A percentile compares a stretch with the other conserved stretches of the same genome.
Conservation (phyloP, 2,113 vertebrate genomes). For the Epinephelus lanceolatus region DNA sequence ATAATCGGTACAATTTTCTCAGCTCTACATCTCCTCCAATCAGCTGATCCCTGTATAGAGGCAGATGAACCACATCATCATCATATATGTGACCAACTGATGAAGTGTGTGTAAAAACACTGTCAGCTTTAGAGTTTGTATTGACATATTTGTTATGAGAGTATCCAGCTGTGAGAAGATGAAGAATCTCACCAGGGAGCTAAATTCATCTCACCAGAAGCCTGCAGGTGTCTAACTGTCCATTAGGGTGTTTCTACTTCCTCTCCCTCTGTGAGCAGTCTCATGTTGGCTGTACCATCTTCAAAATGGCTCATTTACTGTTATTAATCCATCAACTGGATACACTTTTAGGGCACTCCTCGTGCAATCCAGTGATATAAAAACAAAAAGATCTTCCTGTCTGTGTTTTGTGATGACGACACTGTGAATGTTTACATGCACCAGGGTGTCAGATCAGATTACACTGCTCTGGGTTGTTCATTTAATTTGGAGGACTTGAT, state of each 20-base stretch:
- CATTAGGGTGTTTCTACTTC: conserved; percentile 66
- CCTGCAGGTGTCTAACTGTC: conserved; percentile 62
- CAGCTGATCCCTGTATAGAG: not conserved
- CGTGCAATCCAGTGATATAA: not conserved
- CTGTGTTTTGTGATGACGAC: not conserved
- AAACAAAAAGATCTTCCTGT: not conserved
- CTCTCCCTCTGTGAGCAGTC: conserved; percentile 69
- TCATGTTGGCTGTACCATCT: conserved; percentile 41
- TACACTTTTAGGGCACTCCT: not conserved
- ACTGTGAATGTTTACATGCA: not conserved
- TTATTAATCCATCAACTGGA: not conserved
- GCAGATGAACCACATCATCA: not conserved
- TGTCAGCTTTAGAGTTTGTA: not conserved
- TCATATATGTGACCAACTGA: not conserved
- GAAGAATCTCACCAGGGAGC: conserved; percentile 71
- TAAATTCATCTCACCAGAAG: conserved; percentile 67
- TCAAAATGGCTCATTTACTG: not conserved
- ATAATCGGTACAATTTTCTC: not conserved
- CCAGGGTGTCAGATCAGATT: no score
- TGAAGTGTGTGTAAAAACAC: not conserved
- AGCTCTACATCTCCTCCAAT: not conserved
- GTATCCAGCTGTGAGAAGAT: conserved; percentile 62
- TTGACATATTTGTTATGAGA: conserved; percentile 20
- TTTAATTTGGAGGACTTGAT: no score
- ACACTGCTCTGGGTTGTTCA: not conserved